Percentiles rank a stretch among this genome's conserved stretches.
phyloP scores from a whole-genome alignment of 1,140 invertebrate species.

The Drosophila asahinai region DNA sequence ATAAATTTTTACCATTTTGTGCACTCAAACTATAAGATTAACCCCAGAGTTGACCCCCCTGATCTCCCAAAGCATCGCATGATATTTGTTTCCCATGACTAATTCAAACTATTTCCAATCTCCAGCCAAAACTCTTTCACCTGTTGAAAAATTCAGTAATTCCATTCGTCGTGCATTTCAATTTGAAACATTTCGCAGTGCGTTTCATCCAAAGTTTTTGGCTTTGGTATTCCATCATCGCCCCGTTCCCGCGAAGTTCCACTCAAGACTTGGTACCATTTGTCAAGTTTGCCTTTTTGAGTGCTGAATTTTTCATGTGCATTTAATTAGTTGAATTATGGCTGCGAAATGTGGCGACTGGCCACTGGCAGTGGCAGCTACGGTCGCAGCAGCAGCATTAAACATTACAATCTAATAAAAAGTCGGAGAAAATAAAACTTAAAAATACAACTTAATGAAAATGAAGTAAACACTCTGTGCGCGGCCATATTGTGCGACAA shows the following conservation, averaged over 20 bases:
- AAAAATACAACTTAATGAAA: slow-evolving; percentile 75
- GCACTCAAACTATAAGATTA: neutral
- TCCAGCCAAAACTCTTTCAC: slow-evolving; percentile 63
- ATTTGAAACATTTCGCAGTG: slow-evolving; percentile 74
- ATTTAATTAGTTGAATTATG: slow-evolving; percentile 84
- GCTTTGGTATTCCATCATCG: slow-evolving; percentile 51
- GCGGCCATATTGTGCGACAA: slow-evolving; percentile 78
- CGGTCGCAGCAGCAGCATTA: slow-evolving; percentile 27
- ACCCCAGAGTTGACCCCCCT: neutral
- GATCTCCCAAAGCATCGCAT: neutral
- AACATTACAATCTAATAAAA: slow-evolving; percentile 72
- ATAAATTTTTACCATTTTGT: neutral
- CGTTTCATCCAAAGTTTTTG: slow-evolving; percentile 58
- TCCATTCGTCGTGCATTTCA: slow-evolving; percentile 59
- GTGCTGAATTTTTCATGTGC: slow-evolving; percentile 83
- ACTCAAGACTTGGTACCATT: slow-evolving; percentile 38
- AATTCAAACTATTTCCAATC: slow-evolving; percentile 39
- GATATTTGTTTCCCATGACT: slow-evolving; percentile 35
- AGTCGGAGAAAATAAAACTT: slow-evolving; percentile 52
- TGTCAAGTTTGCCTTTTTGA: slow-evolving; percentile 76
- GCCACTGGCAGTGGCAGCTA: slow-evolving; percentile 27
- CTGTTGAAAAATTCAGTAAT: slow-evolving; percentile 59
- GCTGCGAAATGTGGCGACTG: slow-evolving; percentile 76
- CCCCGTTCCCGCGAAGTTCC: neutral
- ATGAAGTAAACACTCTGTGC: slow-evolving; percentile 69